phyloP scores from a whole-genome alignment of 2,797 vertebrate species.

The Hirundo rustica region DNA sequence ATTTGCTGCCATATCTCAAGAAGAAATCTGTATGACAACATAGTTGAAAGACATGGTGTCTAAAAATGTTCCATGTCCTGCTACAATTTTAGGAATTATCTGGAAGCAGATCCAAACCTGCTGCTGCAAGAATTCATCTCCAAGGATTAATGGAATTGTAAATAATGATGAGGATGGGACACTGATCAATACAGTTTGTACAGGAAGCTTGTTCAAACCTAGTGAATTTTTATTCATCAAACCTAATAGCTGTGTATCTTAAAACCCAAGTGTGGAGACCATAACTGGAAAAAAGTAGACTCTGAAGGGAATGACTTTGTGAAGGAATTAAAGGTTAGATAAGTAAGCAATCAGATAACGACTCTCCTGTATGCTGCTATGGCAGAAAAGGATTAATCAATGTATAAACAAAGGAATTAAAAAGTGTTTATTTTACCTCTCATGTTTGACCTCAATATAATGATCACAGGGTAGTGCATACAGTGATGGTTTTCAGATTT shows the following conservation, averaged over 20 bases:
- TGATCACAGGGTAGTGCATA: background rate
- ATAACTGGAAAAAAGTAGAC: background rate
- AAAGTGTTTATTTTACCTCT: background rate
- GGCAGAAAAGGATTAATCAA: background rate
- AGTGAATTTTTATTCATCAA: background rate
- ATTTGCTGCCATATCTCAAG: background rate
- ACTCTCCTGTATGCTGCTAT: background rate
- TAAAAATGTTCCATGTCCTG: background rate
- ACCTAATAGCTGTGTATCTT: background rate
- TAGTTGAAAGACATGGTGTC: background rate
- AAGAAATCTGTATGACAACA: background rate
- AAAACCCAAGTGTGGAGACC: background rate
- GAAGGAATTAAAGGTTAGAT: background rate
- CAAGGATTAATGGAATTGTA: background rate
- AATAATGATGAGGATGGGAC: background rate
- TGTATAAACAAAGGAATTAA: background rate
- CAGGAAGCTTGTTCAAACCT: background rate
- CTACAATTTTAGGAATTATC: background rate
- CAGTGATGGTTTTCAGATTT: background rate
- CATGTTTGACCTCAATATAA: background rate
- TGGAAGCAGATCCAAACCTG: background rate
- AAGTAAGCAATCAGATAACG: background rate
- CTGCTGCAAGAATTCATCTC: background rate
- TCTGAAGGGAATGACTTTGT: background rate
- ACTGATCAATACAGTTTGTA: background rate